A percentile compares a stretch with the other conserved stretches of the same genome.
Evolutionary conservation across 1,140 invertebrate species (phyloP).

Genomic region (Drosophila quadrilineata): DNA sequence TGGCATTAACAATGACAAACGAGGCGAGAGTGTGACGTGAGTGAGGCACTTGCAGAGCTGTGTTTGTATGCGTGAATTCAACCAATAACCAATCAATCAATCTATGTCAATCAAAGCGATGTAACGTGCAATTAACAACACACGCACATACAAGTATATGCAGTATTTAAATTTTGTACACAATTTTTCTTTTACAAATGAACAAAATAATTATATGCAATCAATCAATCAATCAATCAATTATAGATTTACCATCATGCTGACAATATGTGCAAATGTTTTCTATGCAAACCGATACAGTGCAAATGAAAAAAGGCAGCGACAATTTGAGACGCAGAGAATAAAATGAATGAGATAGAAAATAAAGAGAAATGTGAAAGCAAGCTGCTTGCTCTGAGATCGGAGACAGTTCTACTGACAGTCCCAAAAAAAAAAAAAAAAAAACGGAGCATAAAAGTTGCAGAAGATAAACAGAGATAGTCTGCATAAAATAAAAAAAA

Average conservation of each 20-base stretch:
- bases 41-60: too few species aligned
- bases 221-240: constrained; percentile 30
- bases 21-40: constrained; percentile 24
- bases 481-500: too few species aligned
- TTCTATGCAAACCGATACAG: constrained; percentile 4
- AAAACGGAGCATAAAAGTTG: too few species aligned
- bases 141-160: constrained; percentile 4
- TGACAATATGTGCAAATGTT: constrained; percentile 33
- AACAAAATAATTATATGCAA: too few species aligned
- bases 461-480: too few species aligned
- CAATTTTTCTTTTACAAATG: neutral
- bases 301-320: too few species aligned
- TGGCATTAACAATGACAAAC: constrained; percentile 13
- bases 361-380: too few species aligned
- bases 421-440: too few species aligned
- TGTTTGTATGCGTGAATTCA: constrained; percentile 25
- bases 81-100: constrained; percentile 33
- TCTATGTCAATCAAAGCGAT: constrained; percentile 35
- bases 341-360: too few species aligned
- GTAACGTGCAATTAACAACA: constrained; percentile 25
- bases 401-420: too few species aligned
- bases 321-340: too few species aligned
- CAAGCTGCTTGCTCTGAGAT: too few species aligned
- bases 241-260: constrained; percentile 54
- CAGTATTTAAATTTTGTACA: neutral